These are phyloP conservation scores for Amblyteles armatorius DNA, from an alignment of 2,888 invertebrate genomes.

Conservation along the genomic window DNA sequence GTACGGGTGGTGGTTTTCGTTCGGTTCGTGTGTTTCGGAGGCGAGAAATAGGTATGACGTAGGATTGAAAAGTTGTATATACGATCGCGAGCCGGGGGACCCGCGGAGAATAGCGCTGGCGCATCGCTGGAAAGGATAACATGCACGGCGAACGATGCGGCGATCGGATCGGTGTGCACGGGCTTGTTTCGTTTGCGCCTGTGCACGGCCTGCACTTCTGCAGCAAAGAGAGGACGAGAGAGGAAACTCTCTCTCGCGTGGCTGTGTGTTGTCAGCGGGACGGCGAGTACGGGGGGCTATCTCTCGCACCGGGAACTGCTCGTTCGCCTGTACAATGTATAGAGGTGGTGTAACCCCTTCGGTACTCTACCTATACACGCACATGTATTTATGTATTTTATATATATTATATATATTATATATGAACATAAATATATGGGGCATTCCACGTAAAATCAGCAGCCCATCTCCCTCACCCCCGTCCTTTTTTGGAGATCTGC, in stretches of 20 bases:
- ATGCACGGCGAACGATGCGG: conserved; percentile 62
- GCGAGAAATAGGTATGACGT: conserved; percentile 47
- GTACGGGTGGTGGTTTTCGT: conserved; percentile 40
- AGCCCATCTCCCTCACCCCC: too few relatives aligned
- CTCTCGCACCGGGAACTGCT: conserved; percentile 44
- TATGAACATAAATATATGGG: background rate
- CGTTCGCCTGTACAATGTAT: conserved; percentile 22
- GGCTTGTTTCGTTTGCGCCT: conserved; percentile 73
- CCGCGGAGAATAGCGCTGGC: conserved; percentile 40
- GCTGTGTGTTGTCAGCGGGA: conserved; percentile 57
- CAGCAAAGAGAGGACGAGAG: conserved; percentile 17
- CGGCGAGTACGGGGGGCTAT: conserved; percentile 41
- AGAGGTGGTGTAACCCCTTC: conserved; percentile 13
- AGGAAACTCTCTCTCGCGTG: conserved; percentile 23
- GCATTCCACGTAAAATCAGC: too few relatives aligned
- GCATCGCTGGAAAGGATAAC: conserved; percentile 66
- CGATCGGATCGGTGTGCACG: conserved; percentile 70
- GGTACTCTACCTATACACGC: background rate
- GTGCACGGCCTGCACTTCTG: conserved; percentile 52
- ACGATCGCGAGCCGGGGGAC: conserved; percentile 6
- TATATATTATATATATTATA: background rate
- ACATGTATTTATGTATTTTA: background rate
- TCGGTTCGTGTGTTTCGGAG: conserved; percentile 39
- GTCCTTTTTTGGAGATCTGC: too few relatives aligned
- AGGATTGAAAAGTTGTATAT: conserved; percentile 53